Conservation (phyloP, 2,113 vertebrate species). For the Cyprinus carpio region DNA sequence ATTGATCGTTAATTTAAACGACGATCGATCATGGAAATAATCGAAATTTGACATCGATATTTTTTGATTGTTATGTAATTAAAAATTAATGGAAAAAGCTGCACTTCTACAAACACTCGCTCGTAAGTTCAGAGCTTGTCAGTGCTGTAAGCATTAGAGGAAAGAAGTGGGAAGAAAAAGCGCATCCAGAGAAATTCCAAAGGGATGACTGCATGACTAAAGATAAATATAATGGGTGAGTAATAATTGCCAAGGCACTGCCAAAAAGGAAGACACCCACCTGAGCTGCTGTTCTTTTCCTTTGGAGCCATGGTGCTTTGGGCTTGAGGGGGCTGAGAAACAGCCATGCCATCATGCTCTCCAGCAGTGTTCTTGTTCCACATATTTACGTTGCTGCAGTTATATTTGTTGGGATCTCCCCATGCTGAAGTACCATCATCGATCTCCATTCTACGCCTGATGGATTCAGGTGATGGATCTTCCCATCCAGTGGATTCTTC, state of each 20-base stretch:
- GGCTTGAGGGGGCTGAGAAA: slow-evolving; percentile 71
- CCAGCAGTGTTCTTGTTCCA: slow-evolving; percentile 88
- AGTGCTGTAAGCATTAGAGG: slow-evolving; percentile 16
- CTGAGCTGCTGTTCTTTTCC: slow-evolving; percentile 80
- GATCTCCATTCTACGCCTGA: slow-evolving; percentile 93
- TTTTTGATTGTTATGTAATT: too few relatives aligned
- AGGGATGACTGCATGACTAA: slow-evolving; percentile 39
- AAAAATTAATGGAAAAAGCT: background rate
- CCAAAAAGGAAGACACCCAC: slow-evolving; percentile 69
- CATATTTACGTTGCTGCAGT: slow-evolving; percentile 88
- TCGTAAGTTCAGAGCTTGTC: slow-evolving; percentile 5
- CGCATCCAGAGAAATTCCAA: slow-evolving; percentile 44
- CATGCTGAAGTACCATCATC: slow-evolving; percentile 97
- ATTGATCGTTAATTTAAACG: too few relatives aligned
- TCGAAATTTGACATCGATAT: too few relatives aligned
- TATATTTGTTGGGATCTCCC: slow-evolving; percentile 91
- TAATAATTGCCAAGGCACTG: slow-evolving; percentile 19
- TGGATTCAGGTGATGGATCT: slow-evolving; percentile 94
- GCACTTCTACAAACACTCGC: background rate
- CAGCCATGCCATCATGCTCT: slow-evolving; percentile 81
- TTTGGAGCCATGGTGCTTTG: slow-evolving; percentile 76
- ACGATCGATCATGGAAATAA: too few relatives aligned
- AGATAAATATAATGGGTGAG: slow-evolving; percentile 50
- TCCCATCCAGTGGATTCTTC: slow-evolving; percentile 92
- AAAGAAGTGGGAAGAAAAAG: slow-evolving; percentile 28